A percentile compares a stretch with the other conserved stretches of the same genome.
phyloP scores from a whole-genome alignment of 2,113 vertebrate genomes.

The Nyctereutes procyonoides region DNA sequence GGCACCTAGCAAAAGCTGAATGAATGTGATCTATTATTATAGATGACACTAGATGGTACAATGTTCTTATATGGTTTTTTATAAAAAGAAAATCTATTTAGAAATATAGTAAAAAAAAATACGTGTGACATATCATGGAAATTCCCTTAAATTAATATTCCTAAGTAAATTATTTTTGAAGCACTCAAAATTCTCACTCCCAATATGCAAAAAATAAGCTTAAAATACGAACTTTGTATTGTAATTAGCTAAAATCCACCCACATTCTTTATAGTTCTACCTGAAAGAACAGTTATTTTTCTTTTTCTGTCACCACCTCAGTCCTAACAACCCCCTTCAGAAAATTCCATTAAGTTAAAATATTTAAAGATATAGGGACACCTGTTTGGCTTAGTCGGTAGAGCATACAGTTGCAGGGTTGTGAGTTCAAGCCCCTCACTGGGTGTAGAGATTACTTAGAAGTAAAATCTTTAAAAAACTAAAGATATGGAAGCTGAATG shows the following conservation, averaged over 20 bases:
- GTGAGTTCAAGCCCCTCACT: not conserved
- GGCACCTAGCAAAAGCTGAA: not conserved
- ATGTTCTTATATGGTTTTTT: not conserved
- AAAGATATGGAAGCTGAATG: not conserved
- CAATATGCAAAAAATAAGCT: not conserved
- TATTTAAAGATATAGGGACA: not conserved
- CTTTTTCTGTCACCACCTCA: not conserved
- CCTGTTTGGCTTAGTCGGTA: not conserved
- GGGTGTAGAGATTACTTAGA: not conserved
- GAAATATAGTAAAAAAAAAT: not conserved
- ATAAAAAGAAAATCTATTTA: not conserved
- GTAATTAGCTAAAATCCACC: not conserved
- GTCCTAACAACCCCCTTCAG: not conserved
- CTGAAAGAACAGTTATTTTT: not conserved
- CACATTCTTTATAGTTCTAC: not conserved
- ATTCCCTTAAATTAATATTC: not conserved
- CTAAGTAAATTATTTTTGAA: not conserved
- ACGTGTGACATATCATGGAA: not conserved
- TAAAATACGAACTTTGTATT: not conserved
- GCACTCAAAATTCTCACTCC: not conserved
- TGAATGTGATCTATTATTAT: not conserved
- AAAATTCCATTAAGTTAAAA: not conserved
- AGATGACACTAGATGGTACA: not conserved
- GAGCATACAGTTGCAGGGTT: not conserved
- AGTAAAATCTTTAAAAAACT: not conserved